These are phyloP conservation scores for Pycnomerus fuliginosus DNA, from an alignment of 2,888 invertebrate genomes.

Conservation along the genomic window DNA sequence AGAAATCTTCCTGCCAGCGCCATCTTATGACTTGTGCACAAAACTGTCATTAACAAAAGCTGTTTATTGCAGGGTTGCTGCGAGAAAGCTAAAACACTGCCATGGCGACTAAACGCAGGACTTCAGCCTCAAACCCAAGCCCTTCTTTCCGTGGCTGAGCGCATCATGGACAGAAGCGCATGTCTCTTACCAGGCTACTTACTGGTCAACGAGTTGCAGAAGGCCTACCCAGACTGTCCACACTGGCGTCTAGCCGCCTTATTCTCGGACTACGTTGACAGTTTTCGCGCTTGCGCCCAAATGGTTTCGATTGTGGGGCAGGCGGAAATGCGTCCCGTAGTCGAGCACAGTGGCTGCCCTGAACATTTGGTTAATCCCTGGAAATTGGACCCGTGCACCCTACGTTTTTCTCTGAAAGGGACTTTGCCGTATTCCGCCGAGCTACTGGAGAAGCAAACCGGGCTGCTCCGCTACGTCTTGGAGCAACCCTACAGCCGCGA, in stretches of 20 bases:
- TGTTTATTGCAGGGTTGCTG: conserved; percentile 69
- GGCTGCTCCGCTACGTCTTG: conserved; percentile 83
- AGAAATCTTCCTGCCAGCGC: no score
- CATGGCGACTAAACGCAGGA: conserved; percentile 75
- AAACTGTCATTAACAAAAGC: no score
- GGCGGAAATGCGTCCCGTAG: conserved; percentile 88
- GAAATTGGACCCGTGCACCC: conserved; percentile 83
- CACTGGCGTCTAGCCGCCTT: conserved; percentile 91
- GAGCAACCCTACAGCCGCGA: conserved; percentile 95
- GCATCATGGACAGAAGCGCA: conserved; percentile 89
- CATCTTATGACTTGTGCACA: no score
- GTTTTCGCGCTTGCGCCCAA: conserved; percentile 90
- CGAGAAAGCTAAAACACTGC: conserved; percentile 84
- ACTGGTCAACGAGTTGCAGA: conserved; percentile 92
- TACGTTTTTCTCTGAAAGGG: conserved; percentile 68
- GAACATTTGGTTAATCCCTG: conserved; percentile 90
- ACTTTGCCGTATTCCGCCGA: conserved; percentile 89
- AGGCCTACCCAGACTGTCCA: conserved; percentile 83
- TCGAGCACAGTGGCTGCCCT: conserved; percentile 89
- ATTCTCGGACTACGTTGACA: conserved; percentile 86
- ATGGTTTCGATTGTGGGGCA: conserved; percentile 94
- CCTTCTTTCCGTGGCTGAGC: conserved; percentile 77
- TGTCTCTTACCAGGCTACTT: conserved; percentile 93
- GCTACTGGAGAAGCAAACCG: conserved; percentile 84
- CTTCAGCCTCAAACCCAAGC: conserved; percentile 80